Conservation (phyloP, 1,140 invertebrate genomes). For the Trichogramma pretiosum region DNA sequence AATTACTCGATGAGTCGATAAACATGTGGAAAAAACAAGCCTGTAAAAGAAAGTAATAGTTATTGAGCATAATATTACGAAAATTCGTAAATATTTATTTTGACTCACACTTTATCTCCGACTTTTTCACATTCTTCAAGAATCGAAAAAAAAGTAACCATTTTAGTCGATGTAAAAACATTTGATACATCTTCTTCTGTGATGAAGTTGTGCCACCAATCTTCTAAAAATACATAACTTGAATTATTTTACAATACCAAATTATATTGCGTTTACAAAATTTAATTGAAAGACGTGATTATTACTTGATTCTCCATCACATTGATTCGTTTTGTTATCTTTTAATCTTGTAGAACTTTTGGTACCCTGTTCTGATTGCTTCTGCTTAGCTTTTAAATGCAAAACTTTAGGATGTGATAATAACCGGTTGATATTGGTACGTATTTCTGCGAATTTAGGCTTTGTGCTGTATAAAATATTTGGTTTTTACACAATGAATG, state of each 20-base stretch:
- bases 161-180: constrained; percentile 63
- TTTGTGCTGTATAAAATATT: too few relatives aligned
- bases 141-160: constrained; percentile 75
- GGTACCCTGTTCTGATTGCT: not conserved
- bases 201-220: constrained; percentile 50
- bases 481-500: too few relatives aligned
- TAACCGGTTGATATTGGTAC: too few relatives aligned
- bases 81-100: not conserved
- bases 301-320: too few relatives aligned
- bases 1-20: constrained; percentile 82
- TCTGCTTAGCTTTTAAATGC: not conserved
- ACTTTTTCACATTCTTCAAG: constrained; percentile 76
- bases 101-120: constrained; percentile 82
- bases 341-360: too few relatives aligned
- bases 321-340: too few relatives aligned
- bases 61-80: too few relatives aligned
- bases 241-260: too few relatives aligned
- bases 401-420: constrained; percentile 7
- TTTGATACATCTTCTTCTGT: constrained; percentile 46
- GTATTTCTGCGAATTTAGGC: too few relatives aligned
- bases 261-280: too few relatives aligned
- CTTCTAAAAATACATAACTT: constrained; percentile 11
- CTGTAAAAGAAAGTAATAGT: constrained; percentile 40
- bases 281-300: too few relatives aligned
- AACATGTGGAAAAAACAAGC: constrained; percentile 84